These are phyloP conservation scores for Habrosyne pyritoides DNA, from an alignment of 2,888 invertebrate genomes.

Conservation along the genomic window DNA sequence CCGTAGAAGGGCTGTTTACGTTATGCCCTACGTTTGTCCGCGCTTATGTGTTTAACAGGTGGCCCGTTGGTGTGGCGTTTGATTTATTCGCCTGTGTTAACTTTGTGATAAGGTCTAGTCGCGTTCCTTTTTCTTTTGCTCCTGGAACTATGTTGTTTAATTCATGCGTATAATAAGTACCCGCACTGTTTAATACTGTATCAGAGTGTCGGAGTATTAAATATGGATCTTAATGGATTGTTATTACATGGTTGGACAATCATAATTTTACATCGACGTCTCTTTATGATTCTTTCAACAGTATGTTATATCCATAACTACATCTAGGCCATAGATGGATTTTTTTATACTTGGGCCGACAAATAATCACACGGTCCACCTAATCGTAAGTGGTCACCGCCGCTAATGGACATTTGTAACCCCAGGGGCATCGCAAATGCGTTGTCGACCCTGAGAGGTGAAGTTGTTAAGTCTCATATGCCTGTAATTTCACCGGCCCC, in stretches of 20 bases:
- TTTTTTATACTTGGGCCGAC: no score
- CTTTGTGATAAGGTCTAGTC: constrained; percentile 46
- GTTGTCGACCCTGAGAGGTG: no score
- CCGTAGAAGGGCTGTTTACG: constrained; percentile 59
- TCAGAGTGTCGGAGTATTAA: constrained; percentile 1
- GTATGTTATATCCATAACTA: no score
- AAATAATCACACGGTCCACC: no score
- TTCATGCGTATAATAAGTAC: constrained; percentile 53
- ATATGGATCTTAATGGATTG: constrained; percentile 29
- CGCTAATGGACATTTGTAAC: no score
- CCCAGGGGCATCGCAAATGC: no score
- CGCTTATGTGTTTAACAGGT: constrained; percentile 39
- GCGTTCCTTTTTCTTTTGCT: constrained; percentile 46
- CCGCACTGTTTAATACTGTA: constrained; percentile 45
- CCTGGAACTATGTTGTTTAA: constrained; percentile 44
- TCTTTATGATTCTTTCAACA: not conserved
- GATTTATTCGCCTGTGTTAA: constrained; percentile 57
- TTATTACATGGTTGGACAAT: constrained; percentile 20
- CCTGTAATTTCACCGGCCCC: no score
- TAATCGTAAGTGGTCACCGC: no score
- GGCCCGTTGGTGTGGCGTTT: constrained; percentile 38
- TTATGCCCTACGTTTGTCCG: constrained; percentile 34
- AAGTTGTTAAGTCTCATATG: no score
- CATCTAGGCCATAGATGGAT: no score
- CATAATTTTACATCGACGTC: constrained; percentile 6